phyloP scores from a whole-genome alignment of 2,888 invertebrate genomes.

The Brachypterus glaber region DNA sequence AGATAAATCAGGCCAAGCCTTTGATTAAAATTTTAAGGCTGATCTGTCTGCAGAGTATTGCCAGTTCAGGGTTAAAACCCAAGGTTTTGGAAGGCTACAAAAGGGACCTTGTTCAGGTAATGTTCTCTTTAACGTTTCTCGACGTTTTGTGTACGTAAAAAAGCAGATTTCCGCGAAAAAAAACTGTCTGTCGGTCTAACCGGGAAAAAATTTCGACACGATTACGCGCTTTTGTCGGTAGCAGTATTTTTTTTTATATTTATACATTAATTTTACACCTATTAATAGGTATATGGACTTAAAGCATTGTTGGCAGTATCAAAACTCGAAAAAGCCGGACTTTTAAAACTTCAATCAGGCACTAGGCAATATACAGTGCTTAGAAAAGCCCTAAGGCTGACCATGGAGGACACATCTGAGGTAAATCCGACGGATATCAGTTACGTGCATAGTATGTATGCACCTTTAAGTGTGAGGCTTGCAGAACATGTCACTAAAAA shows the following conservation, averaged over 20 bases:
- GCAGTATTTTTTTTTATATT: no score
- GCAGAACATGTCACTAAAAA: constrained; percentile 70
- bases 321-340: constrained; percentile 79
- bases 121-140: no score
- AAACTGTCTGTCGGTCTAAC: background rate
- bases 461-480: constrained; percentile 82
- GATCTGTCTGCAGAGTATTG: constrained; percentile 86
- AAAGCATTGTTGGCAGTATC: constrained; percentile 71
- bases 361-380: constrained; percentile 64
- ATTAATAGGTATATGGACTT: constrained; percentile 75
- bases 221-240: background rate
- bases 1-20: constrained; percentile 77
- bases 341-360: constrained; percentile 67
- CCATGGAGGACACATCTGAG: constrained; percentile 82
- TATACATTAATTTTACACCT: background rate
- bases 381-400: constrained; percentile 71
- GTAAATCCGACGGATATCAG: constrained; percentile 77
- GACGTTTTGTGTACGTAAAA: no score
- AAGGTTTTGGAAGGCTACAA: constrained; percentile 67
- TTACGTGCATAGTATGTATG: constrained; percentile 88
- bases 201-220: background rate
- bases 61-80: constrained; percentile 86
- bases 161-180: no score
- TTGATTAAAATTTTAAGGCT: constrained; percentile 70
- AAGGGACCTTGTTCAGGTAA: constrained; percentile 47